A percentile compares a stretch with the other conserved stretches of the same genome.
Conservation (phyloP, 2,113 vertebrate genomes). For the Myodes glareolus region DNA sequence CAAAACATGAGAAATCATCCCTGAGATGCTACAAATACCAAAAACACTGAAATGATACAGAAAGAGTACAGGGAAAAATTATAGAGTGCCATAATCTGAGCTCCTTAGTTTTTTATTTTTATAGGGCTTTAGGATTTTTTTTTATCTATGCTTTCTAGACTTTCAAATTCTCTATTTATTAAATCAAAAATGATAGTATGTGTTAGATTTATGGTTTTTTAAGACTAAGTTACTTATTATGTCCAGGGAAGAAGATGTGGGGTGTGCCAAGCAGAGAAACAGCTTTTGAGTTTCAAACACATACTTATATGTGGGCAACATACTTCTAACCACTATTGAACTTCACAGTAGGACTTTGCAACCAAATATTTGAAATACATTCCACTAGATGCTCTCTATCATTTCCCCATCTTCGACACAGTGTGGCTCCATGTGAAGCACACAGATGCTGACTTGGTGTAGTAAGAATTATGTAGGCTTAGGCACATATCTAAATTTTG, state of each 20-base stretch:
- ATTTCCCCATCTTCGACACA: background rate
- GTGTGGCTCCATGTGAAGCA: background rate
- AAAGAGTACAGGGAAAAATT: background rate
- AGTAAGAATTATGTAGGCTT: background rate
- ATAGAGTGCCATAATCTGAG: background rate
- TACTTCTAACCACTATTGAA: background rate
- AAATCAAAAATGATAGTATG: background rate
- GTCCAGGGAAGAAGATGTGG: background rate
- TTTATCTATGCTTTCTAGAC: background rate
- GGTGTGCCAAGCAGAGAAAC: background rate
- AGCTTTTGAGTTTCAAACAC: background rate
- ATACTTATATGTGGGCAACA: background rate
- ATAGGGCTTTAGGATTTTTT: background rate
- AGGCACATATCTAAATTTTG: background rate
- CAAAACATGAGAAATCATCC: background rate
- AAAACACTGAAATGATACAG: background rate
- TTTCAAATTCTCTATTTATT: background rate
- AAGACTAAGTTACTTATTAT: background rate
- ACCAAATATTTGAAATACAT: conserved; percentile 14
- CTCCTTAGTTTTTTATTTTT: background rate
- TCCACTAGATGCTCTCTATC: background rate
- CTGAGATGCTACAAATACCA: background rate
- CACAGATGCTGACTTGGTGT: background rate
- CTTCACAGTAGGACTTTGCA: background rate
- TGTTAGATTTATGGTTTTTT: background rate